A percentile compares a stretch with the other conserved stretches of the same genome.
phyloP scores from a whole-genome alignment of 2,797 vertebrate species.

The Parotocinclus haroldoi region DNA sequence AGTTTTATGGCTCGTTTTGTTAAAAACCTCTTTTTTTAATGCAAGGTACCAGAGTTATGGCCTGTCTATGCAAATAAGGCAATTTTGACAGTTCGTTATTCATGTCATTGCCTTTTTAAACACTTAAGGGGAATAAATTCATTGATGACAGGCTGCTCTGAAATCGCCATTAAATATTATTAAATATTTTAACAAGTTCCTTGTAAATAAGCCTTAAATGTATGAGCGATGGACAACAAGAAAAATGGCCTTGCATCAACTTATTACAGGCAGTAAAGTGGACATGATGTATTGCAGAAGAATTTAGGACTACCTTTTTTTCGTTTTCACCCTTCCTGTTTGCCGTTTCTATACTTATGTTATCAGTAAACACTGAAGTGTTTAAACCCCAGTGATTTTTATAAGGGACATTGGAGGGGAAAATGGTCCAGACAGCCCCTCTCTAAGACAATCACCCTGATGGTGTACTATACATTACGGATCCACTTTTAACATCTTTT shows the following conservation, averaged over 20 bases:
- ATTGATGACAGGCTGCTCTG: constrained; percentile 68
- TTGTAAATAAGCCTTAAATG: constrained; percentile 87
- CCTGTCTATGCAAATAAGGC: constrained; percentile 80
- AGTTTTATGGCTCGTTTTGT: constrained; percentile 83
- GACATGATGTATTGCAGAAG: constrained; percentile 72
- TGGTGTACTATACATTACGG: constrained; percentile 51
- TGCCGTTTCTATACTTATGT: constrained; percentile 68
- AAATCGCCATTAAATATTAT: constrained; percentile 88
- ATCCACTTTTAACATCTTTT: constrained; percentile 63
- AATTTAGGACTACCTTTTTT: constrained; percentile 68
- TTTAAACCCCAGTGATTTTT: constrained; percentile 70
- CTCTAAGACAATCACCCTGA: constrained; percentile 49
- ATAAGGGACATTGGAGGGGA: constrained; percentile 57
- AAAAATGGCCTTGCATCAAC: constrained; percentile 84
- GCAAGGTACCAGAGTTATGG: constrained; percentile 82
- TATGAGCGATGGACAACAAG: constrained; percentile 79
- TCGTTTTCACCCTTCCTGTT: constrained; percentile 60
- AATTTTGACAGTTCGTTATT: constrained; percentile 84
- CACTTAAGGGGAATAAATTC: constrained; percentile 80
- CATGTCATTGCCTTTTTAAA: constrained; percentile 83
- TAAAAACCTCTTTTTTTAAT: constrained; percentile 81
- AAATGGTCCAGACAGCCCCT: constrained; percentile 49
- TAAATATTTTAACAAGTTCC: constrained; percentile 89
- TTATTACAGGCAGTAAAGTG: constrained; percentile 82
- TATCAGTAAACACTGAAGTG: constrained; percentile 64